Conservation (phyloP, 1,140 invertebrate genomes). For the Bursaphelenchus mucronatus region DNA sequence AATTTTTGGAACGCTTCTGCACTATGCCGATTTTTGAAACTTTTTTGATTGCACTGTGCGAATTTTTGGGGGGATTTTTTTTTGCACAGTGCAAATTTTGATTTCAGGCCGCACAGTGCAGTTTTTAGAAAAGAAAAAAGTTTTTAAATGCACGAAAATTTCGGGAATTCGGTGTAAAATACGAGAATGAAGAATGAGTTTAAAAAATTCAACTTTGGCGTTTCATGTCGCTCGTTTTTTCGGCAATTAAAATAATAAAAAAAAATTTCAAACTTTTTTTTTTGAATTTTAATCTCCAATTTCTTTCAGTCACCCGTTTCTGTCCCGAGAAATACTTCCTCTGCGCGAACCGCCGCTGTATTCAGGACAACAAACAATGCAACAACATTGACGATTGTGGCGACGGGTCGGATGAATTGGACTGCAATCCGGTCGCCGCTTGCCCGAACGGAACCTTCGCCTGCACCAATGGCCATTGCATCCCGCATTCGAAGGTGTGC, state of each 20-base stretch:
- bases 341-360: conserved; percentile 80
- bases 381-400: conserved; percentile 80
- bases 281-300: conserved; percentile 4
- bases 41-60: too few species aligned
- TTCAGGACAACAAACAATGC: conserved; percentile 62
- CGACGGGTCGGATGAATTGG: conserved; percentile 81
- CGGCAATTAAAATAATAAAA: conserved; percentile 26
- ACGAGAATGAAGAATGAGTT: too few species aligned
- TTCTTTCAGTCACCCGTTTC: conserved; percentile 40
- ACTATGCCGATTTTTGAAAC: too few species aligned
- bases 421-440: conserved; percentile 68
- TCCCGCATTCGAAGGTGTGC: conserved; percentile 58
- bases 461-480: conserved; percentile 75
- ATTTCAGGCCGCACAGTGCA: too few species aligned
- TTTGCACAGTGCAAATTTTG: too few species aligned
- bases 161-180: too few species aligned
- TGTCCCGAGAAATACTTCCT: conserved; percentile 62
- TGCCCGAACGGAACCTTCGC: conserved; percentile 89
- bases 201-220: too few species aligned
- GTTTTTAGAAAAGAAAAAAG: too few species aligned
- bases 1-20: too few species aligned
- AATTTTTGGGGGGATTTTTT: too few species aligned
- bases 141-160: too few species aligned
- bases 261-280: background rate
- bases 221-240: too few species aligned